These are phyloP conservation scores for Pygocentrus nattereri DNA, from an alignment of 2,797 vertebrate species.

Conservation along the genomic window DNA sequence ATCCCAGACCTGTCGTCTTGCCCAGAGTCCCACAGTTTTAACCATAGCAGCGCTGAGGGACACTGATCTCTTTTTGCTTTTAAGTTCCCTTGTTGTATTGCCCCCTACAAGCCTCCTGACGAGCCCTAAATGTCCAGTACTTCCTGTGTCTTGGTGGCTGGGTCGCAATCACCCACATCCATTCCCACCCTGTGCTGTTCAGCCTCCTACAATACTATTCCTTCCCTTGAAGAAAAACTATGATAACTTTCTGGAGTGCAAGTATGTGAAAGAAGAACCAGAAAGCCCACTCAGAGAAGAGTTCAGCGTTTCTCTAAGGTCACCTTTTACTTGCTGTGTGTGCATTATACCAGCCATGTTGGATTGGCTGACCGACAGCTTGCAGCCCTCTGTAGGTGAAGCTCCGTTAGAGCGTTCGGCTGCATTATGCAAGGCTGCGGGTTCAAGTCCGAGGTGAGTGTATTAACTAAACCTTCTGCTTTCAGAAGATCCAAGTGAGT, in stretches of 20 bases:
- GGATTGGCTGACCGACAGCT: background rate
- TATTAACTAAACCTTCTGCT: background rate
- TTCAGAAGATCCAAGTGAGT: background rate
- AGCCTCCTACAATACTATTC: background rate
- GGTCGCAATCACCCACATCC: background rate
- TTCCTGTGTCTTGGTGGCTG: background rate
- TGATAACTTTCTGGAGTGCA: background rate
- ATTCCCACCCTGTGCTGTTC: background rate
- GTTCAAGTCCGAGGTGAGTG: constrained; percentile 5
- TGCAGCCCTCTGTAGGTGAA: background rate
- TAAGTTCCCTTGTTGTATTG: background rate
- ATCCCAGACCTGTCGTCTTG: no score
- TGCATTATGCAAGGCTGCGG: background rate
- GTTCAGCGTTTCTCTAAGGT: background rate
- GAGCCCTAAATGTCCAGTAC: background rate
- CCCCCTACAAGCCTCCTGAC: background rate
- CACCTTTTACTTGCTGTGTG: background rate
- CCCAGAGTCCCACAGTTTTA: background rate
- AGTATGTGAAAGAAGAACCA: background rate
- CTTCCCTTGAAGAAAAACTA: background rate
- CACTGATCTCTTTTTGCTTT: background rate
- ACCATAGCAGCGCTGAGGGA: no score
- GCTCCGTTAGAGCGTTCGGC: background rate
- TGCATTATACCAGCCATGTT: background rate
- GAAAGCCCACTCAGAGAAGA: constrained; percentile 3